These are phyloP conservation scores for Arizona elegans DNA, from an alignment of 2,113 vertebrate species.

Conservation along the genomic window DNA sequence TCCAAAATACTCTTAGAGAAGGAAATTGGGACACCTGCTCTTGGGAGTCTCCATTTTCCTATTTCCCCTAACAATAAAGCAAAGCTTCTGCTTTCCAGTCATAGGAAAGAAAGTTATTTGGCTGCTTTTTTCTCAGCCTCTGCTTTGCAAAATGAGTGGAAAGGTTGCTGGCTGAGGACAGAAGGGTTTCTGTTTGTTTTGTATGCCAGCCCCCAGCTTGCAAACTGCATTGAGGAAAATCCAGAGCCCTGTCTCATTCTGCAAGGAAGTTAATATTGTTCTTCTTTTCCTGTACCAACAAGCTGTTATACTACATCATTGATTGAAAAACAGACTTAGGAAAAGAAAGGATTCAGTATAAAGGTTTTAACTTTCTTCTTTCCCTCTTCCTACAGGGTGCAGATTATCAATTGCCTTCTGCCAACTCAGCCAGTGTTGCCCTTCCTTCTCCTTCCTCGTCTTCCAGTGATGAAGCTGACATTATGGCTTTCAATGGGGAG, in stretches of 20 bases:
- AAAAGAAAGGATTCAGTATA: neutral
- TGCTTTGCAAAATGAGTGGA: neutral
- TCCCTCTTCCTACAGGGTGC: neutral
- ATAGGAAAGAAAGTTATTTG: neutral
- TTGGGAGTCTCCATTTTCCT: neutral
- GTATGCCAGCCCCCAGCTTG: neutral
- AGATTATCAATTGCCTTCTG: slow-evolving; percentile 32
- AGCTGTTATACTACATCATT: too few relatives aligned
- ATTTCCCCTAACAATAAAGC: neutral
- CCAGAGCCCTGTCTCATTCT: too few relatives aligned
- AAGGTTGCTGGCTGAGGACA: neutral
- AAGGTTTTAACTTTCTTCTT: neutral
- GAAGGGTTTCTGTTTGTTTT: neutral
- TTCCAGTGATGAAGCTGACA: slow-evolving; percentile 45
- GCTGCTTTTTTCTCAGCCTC: neutral
- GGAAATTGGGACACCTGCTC: neutral
- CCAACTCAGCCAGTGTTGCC: slow-evolving; percentile 14
- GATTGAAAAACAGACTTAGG: neutral
- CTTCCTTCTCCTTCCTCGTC: slow-evolving; percentile 52
- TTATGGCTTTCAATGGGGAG: slow-evolving; percentile 74
- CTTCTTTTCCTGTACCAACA: neutral
- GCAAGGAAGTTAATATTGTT: neutral
- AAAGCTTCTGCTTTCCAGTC: neutral
- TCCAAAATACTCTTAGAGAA: neutral
- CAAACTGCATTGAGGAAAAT: neutral